phyloP scores from a whole-genome alignment of 2,797 vertebrate genomes.

The Discoglossus pictus region DNA sequence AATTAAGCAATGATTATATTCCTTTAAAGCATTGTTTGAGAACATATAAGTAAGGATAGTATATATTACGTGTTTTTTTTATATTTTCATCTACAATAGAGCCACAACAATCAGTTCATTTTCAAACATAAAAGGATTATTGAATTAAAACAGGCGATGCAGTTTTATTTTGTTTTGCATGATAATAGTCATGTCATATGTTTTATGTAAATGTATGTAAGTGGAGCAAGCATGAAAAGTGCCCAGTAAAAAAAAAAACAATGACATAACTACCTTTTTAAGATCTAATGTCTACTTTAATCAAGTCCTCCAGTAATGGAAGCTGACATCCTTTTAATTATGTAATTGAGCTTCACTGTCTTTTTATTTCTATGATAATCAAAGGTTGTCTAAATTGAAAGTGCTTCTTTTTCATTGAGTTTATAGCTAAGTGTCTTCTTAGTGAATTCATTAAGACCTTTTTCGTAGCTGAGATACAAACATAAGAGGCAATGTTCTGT shows the following conservation, averaged over 20 bases:
- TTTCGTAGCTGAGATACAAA: constrained; percentile 19
- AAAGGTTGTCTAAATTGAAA: constrained; percentile 37
- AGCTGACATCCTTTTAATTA: constrained; percentile 45
- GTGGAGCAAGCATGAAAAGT: constrained; percentile 24
- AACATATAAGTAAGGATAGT: no score
- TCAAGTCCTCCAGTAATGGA: constrained; percentile 30
- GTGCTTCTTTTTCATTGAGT: constrained; percentile 15
- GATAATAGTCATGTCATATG: constrained; percentile 11
- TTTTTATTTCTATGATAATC: constrained; percentile 47
- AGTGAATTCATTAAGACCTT: constrained; percentile 15
- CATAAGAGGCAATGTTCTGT: constrained; percentile 5
- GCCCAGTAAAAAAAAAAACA: constrained; percentile 31
- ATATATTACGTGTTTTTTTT: no score
- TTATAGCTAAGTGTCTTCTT: constrained; percentile 8
- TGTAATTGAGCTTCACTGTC: constrained; percentile 37
- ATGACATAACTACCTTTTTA: constrained; percentile 27
- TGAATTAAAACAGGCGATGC: no score
- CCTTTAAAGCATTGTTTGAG: no score
- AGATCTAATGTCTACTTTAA: constrained; percentile 29
- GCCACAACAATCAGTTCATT: no score
- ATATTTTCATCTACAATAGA: no score
- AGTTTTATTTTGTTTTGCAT: no score
- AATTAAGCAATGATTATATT: no score
- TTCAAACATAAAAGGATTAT: no score
- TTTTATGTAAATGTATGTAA: constrained; percentile 47